phyloP scores from a whole-genome alignment of 2,888 invertebrate genomes.

The Nemurella pictetii region DNA sequence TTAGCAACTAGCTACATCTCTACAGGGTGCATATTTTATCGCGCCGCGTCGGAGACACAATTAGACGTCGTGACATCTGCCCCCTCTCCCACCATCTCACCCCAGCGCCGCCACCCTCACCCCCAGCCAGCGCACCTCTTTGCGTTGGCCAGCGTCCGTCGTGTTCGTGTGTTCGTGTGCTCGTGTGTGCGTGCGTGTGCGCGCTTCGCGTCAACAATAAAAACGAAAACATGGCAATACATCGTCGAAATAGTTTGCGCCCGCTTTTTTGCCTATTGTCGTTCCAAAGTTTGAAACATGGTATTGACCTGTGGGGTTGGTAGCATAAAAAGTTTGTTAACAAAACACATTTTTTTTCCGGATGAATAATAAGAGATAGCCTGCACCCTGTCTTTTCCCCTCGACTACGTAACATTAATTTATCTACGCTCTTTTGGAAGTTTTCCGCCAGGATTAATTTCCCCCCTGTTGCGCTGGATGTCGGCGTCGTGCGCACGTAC shows the following conservation, averaged over 20 bases:
- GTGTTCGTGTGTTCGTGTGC: no score
- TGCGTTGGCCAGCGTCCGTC: no score
- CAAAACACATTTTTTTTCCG: slow-evolving; percentile 32
- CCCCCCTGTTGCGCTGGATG: slow-evolving; percentile 19
- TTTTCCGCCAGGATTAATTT: slow-evolving; percentile 27
- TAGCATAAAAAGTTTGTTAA: slow-evolving; percentile 24
- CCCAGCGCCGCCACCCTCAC: no score
- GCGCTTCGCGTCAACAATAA: background rate
- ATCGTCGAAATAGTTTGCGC: background rate
- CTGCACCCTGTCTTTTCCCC: slow-evolving; percentile 24
- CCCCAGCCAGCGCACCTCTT: background rate
- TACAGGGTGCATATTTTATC: slow-evolving; percentile 22
- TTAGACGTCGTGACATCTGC: background rate
- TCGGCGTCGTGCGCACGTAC: background rate
- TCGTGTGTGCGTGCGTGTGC: no score
- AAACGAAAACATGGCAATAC: background rate
- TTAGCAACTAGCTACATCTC: background rate
- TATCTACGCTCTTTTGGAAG: slow-evolving; percentile 31
- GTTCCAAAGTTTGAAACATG: slow-evolving; percentile 16
- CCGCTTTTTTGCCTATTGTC: slow-evolving; percentile 10
- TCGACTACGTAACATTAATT: slow-evolving; percentile 25
- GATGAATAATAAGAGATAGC: slow-evolving; percentile 31
- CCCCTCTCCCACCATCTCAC: background rate
- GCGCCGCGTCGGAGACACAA: background rate
- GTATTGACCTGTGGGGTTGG: slow-evolving; percentile 26